Percentiles rank a stretch among this genome's conserved stretches.
These are phyloP conservation scores for Acanthosepion lycidas DNA, from an alignment of 2,888 invertebrate species.

Conservation along the genomic window DNA sequence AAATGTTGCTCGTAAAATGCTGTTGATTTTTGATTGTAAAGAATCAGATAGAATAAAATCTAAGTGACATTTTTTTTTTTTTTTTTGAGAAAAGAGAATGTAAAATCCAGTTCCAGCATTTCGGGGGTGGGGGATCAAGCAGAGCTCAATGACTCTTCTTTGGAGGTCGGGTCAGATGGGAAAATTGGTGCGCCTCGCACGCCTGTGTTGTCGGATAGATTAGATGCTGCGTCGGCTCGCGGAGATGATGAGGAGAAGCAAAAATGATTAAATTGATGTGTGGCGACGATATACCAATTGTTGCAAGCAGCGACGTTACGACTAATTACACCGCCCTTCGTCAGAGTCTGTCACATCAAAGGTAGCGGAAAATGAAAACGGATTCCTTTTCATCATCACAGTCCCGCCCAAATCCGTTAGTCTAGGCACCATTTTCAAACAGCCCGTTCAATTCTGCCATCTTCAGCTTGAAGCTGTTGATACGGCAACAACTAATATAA, in stretches of 20 bases:
- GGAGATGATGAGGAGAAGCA: background rate
- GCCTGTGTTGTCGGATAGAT: background rate
- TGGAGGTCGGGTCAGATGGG: no score
- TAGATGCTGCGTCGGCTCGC: background rate
- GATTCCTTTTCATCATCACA: background rate
- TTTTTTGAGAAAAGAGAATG: no score
- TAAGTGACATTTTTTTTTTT: no score
- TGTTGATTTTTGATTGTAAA: no score
- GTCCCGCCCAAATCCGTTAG: background rate
- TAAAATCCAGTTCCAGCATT: no score
- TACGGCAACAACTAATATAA: background rate
- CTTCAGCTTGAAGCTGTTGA: background rate
- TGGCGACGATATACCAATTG: background rate
- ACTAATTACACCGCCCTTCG: background rate
- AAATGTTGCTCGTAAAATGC: no score
- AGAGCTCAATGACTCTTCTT: no score
- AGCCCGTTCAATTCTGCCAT: no score
- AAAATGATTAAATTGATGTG: background rate
- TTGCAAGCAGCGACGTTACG: background rate
- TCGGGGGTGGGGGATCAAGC: no score
- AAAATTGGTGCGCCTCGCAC: no score
- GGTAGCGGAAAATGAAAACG: background rate
- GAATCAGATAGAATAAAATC: no score
- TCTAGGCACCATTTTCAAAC: background rate
- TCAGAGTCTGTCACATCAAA: slow-evolving; percentile 33